Conservation (phyloP, 2,113 vertebrate genomes). For the Eurystomus gularis region DNA sequence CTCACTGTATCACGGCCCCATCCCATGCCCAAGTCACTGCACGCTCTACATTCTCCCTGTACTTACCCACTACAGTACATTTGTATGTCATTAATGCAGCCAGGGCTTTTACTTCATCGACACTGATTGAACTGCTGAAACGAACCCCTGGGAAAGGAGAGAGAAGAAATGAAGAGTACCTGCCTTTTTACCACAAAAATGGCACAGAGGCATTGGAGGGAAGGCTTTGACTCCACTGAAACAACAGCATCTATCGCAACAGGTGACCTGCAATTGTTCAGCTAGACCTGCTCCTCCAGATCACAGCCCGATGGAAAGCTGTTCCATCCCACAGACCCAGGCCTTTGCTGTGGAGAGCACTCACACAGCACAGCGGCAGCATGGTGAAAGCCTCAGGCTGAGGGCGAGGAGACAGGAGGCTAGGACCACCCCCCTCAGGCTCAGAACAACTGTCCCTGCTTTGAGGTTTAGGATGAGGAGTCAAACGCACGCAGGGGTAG, state of each 20-base stretch:
- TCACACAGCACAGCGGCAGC: not conserved
- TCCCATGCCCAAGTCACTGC: not conserved
- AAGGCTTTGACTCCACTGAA: not conserved
- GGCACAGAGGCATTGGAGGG: not conserved
- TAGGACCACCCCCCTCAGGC: not conserved
- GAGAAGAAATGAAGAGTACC: not conserved
- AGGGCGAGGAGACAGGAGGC: not conserved
- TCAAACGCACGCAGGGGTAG: fast-evolving
- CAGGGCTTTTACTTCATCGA: slow-evolving; percentile 8
- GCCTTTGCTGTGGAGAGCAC: not conserved
- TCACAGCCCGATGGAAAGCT: not conserved
- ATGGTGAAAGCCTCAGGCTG: fast-evolving
- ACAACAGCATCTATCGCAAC: not conserved
- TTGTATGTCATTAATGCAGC: slow-evolving; percentile 42
- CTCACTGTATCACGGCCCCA: not conserved
- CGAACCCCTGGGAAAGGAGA: not conserved
- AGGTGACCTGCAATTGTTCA: not conserved
- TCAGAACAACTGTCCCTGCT: fast-evolving
- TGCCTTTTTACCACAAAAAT: not conserved
- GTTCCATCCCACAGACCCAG: not conserved
- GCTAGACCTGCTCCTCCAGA: not conserved
- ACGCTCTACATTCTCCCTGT: not conserved
- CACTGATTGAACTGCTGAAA: slow-evolving; percentile 7
- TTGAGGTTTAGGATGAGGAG: not conserved
- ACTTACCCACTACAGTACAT: not conserved